Percentiles rank a stretch among this genome's conserved stretches.
Evolutionary conservation across 1,140 invertebrate species (phyloP).

Genomic region (Neodiprion pinetum): DNA sequence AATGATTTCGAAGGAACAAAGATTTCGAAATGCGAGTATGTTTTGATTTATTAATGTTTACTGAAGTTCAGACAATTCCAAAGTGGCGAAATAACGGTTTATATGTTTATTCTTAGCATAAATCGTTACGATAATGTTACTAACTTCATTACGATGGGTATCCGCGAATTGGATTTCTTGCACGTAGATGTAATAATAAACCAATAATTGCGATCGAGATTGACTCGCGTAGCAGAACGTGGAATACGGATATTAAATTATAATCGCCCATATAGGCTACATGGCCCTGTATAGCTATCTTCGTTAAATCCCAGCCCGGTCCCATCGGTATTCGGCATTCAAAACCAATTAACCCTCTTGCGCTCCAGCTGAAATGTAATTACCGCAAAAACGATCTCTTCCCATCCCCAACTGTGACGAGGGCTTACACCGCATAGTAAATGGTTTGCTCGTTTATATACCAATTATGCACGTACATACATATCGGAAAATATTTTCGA

Average conservation of each 20-base stretch:
- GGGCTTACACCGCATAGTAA: neutral
- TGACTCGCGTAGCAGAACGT: neutral
- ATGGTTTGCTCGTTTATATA: neutral
- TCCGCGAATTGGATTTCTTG: neutral
- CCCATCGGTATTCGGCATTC: constrained; percentile 4
- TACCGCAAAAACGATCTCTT: neutral
- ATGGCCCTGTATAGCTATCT: neutral
- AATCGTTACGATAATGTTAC: too few species aligned
- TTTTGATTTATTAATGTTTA: too few species aligned
- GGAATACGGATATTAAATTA: too few species aligned
- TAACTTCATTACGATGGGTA: too few species aligned
- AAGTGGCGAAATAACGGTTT: too few species aligned
- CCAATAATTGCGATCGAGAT: neutral
- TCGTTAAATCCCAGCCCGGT: neutral
- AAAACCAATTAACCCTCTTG: neutral
- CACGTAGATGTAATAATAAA: neutral
- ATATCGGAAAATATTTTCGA: neutral
- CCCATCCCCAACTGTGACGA: neutral
- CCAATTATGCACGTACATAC: neutral
- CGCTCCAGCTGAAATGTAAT: neutral
- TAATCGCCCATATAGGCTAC: neutral
- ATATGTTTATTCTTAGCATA: too few species aligned
- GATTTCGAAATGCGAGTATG: too few species aligned
- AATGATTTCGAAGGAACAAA: too few species aligned
- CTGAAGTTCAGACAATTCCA: too few species aligned